phyloP scores from a whole-genome alignment of 2,113 vertebrate genomes.

The Laticauda colubrina region DNA sequence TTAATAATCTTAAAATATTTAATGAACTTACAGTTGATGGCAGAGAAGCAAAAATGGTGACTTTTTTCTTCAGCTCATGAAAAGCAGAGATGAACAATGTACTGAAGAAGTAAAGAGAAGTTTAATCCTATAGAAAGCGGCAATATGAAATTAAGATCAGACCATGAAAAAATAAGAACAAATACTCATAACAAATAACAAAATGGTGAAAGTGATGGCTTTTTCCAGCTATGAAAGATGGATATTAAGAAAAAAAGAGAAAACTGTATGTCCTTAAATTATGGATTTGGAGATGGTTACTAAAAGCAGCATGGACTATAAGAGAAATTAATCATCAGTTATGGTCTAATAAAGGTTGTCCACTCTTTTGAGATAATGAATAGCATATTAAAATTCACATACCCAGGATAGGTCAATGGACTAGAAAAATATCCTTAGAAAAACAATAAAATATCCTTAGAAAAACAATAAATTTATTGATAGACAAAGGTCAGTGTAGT shows the following conservation, averaged over 20 bases:
- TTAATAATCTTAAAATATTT: neutral
- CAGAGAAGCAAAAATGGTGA: neutral
- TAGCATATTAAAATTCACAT: neutral
- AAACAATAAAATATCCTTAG: neutral
- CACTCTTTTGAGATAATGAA: neutral
- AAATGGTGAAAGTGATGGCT: neutral
- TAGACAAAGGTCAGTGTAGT: neutral
- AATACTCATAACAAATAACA: neutral
- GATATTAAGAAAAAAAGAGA: neutral
- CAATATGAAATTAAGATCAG: neutral
- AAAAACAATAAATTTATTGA: neutral
- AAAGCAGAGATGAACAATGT: neutral
- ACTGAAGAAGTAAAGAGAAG: neutral
- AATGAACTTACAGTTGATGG: neutral
- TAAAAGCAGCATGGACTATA: neutral
- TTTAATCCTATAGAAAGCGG: neutral
- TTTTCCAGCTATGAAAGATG: neutral
- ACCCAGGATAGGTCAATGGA: neutral
- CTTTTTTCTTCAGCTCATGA: neutral
- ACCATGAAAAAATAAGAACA: neutral
- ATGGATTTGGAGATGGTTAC: neutral
- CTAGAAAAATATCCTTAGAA: neutral
- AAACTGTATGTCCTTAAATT: neutral
- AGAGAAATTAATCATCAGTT: neutral
- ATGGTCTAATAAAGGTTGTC: neutral